phyloP scores from a whole-genome alignment of 2,113 vertebrate species.

The Cottus gobio region DNA sequence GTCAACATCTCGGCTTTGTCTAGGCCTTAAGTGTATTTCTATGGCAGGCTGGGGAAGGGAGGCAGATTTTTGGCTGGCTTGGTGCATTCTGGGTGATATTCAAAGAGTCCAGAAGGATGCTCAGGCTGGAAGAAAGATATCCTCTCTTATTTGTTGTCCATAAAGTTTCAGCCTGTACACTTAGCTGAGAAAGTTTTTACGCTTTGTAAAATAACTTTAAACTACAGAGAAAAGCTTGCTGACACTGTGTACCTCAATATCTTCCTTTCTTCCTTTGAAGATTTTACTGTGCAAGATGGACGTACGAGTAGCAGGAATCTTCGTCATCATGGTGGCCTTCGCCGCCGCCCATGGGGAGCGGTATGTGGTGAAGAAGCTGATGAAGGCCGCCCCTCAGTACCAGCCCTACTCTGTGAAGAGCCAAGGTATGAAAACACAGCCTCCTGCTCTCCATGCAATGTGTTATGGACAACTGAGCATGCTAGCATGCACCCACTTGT shows the following conservation, averaged over 20 bases:
- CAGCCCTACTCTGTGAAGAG: conserved; percentile 90
- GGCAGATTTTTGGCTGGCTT: conserved; percentile 7
- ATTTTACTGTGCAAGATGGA: conserved; percentile 88
- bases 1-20: conserved; percentile 13
- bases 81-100: not conserved
- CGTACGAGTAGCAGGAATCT: conserved; percentile 82
- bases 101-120: conserved; percentile 6
- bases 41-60: not conserved
- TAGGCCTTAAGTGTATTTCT: conserved; percentile 10
- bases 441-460: not conserved
- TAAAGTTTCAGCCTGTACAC: conserved; percentile 6
- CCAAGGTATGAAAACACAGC: conserved; percentile 86
- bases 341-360: conserved; percentile 86
- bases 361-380: conserved; percentile 90
- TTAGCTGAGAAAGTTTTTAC: not conserved
- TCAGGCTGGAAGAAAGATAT: conserved; percentile 4
- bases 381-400: conserved; percentile 85
- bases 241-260: not conserved
- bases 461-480: not conserved
- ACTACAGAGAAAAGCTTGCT: conserved; percentile 2
- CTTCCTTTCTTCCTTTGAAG: conserved; percentile 74
- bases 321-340: conserved; percentile 86
- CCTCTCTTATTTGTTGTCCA: not conserved
- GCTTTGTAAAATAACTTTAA: not conserved
- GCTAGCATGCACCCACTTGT: not conserved